These are phyloP conservation scores for Siphamia tubifer DNA, from an alignment of 2,113 vertebrate genomes.

Conservation along the genomic window DNA sequence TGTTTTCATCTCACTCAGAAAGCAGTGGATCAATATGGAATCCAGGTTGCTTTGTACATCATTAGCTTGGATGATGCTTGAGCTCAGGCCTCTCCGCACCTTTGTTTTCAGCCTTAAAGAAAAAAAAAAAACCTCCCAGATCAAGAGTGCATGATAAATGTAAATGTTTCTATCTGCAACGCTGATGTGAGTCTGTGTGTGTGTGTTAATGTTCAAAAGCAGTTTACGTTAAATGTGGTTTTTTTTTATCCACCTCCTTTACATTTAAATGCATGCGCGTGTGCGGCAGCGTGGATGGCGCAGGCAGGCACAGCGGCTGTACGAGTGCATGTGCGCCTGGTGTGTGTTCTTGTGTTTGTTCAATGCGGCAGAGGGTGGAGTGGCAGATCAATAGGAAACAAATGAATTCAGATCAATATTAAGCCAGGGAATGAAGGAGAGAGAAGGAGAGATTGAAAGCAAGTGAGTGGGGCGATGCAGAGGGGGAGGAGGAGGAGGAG, in stretches of 20 bases:
- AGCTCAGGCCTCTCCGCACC: conserved; percentile 36
- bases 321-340: conserved; percentile 4
- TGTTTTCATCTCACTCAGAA: conserved; percentile 62
- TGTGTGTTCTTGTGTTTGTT: conserved; percentile 75
- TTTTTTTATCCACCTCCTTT: conserved; percentile 1
- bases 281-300: not conserved
- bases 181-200: not conserved
- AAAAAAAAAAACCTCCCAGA: conserved; percentile 31
- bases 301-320: conserved; percentile 10
- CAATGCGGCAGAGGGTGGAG: conserved; percentile 80
- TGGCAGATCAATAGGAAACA: conserved; percentile 78
- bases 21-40: conserved; percentile 69
- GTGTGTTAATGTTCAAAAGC: conserved; percentile 37
- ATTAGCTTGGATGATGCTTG: conserved; percentile 55
- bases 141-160: conserved; percentile 28
- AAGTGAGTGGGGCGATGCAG: conserved; percentile 57
- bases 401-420: conserved; percentile 81
- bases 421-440: conserved; percentile 68
- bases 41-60: conserved; percentile 61
- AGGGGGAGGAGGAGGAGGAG: conserved; percentile 4
- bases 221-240: not conserved
- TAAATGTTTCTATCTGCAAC: not conserved
- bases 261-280: not conserved
- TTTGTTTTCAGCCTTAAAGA: conserved; percentile 16
- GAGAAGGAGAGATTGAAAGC: conserved; percentile 66